Base-by-base conservation (phyloP, 2,888 invertebrate species). In the Sinohyriopsis cumingii region DNA sequence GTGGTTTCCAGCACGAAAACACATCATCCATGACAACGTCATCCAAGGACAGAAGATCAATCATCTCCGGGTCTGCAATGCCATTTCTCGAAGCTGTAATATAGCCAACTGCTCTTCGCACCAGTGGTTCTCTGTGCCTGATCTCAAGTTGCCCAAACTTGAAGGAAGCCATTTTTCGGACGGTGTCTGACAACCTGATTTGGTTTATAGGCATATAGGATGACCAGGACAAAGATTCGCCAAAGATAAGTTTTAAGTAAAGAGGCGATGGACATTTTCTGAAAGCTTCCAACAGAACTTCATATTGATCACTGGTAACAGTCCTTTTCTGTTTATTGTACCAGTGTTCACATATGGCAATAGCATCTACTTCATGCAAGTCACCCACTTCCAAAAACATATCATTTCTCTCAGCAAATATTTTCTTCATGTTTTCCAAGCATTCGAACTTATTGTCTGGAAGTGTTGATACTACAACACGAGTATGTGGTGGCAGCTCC, bases 61-160 rank as follows among this genome's bases (percentile, higher is more conserved):
- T 91, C 89, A 95, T 94, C 91, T 96, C 96, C 6, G 94, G 94
- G 85, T 95, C 95, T 25, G 94, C 93, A 62, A 96, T 91, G 3
- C 96, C 96, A 86, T 94, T 93, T 68, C 94, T 93, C 12, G 95
- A 93, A 5, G 94, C 93, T 0, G 94, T 93, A 71, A 96, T 91
- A 73, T 95, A 92, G 3, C 95, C 93, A 56, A 96, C 91, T 67
- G 95, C 93, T 71, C 89, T 75, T 9, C 87, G 71, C 0, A 85
- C 87, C 28, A 89, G 69, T 3, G 84, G 69, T 67, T 89, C 89
- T 0, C 89, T 87, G 65, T 86, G 83, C 60, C 86, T 83, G 15
- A 78, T 72, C 72, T 89, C 89, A 69, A 89, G 71, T 45, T 85
- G 79, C 1, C 81, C 87, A 69, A 87, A 86, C 59, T 84, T 78